phyloP scores from a whole-genome alignment of 2,888 invertebrate species.

The Trisateles emortualis region DNA sequence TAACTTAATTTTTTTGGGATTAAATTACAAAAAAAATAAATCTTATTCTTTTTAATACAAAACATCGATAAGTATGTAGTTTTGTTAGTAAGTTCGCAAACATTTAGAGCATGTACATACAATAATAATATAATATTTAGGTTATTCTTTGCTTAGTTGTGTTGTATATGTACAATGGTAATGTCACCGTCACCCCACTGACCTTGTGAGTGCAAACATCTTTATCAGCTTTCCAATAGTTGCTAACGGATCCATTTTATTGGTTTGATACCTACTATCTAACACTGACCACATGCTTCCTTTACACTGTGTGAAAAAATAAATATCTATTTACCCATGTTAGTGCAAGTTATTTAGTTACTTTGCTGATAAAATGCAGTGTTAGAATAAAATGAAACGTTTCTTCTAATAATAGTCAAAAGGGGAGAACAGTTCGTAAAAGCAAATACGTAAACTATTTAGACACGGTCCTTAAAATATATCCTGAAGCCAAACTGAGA shows the following conservation, averaged over 20 bases:
- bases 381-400: conserved; percentile 32
- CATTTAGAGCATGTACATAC: background rate
- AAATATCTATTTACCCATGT: background rate
- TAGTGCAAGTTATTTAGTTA: background rate
- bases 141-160: conserved; percentile 12
- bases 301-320: background rate
- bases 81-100: background rate
- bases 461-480: conserved; percentile 56
- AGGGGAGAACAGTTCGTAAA: conserved; percentile 57
- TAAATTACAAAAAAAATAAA: no score
- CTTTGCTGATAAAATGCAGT: background rate
- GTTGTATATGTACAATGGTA: conserved; percentile 9
- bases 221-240: conserved; percentile 47
- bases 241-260: conserved; percentile 14
- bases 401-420: conserved; percentile 56
- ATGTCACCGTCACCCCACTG: conserved; percentile 44
- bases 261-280: conserved; percentile 11
- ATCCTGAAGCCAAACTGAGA: conserved; percentile 55
- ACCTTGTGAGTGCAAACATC: conserved; percentile 49
- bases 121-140: background rate
- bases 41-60: no score
- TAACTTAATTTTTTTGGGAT: background rate
- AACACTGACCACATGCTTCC: conserved; percentile 7
- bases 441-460: conserved; percentile 54
- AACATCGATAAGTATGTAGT: background rate